phyloP scores from a whole-genome alignment of 2,113 vertebrate species.

The Prochilodus magdalenae region DNA sequence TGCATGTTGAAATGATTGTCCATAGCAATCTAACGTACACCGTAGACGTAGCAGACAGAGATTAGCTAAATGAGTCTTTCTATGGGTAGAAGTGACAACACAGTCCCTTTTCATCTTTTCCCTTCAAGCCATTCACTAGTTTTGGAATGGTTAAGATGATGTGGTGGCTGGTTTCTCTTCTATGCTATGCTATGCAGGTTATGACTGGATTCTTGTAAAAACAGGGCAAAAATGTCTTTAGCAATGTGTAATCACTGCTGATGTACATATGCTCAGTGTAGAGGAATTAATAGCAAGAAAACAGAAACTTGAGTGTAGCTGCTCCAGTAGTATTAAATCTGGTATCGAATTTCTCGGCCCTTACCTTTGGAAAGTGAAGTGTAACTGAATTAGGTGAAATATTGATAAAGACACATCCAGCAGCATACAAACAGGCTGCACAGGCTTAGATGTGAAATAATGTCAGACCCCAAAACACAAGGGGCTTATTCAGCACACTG shows the following conservation, averaged over 20 bases:
- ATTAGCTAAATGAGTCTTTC: too few relatives aligned
- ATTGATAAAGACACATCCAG: background rate
- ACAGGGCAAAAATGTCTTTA: background rate
- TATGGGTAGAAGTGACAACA: too few relatives aligned
- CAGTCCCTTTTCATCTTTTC: background rate
- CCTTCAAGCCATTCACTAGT: background rate
- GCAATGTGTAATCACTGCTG: background rate
- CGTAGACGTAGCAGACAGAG: background rate
- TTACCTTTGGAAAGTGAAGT: background rate
- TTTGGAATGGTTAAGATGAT: background rate
- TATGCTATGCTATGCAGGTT: background rate
- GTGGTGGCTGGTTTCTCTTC: background rate
- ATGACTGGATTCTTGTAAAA: background rate
- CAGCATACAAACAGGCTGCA: conserved; percentile 1
- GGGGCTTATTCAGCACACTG: background rate
- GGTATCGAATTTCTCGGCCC: background rate
- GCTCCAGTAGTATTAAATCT: background rate
- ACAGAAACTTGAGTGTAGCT: background rate
- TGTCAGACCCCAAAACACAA: background rate
- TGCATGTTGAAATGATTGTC: too few relatives aligned
- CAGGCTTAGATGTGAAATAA: background rate
- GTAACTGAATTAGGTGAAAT: conserved; percentile 12
- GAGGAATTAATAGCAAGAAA: background rate
- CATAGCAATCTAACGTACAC: too few relatives aligned
- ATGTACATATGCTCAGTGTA: background rate